Conservation (phyloP, 2,888 invertebrate species). For the Ganaspis brasiliensis region DNA sequence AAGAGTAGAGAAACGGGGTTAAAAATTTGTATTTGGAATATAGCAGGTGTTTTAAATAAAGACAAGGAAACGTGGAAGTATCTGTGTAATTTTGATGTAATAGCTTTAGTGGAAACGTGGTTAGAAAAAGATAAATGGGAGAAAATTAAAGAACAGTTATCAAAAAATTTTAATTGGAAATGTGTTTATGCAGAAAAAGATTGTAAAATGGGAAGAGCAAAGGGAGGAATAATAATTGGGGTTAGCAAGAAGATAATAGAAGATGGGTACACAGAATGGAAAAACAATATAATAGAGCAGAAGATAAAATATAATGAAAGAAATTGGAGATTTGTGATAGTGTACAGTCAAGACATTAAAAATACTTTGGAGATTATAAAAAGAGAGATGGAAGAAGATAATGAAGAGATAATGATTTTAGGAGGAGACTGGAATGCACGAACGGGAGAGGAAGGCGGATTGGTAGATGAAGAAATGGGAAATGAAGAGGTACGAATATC, state of each 20-base stretch:
- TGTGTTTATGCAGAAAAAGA: constrained; percentile 42
- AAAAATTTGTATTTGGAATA: constrained; percentile 54
- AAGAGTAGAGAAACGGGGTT: constrained; percentile 35
- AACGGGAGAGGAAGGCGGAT: constrained; percentile 46
- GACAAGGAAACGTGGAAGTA: constrained; percentile 56
- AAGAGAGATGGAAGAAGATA: neutral
- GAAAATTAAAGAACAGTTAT: constrained; percentile 36
- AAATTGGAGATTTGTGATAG: too few relatives aligned
- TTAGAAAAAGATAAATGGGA: constrained; percentile 57
- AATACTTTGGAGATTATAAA: too few relatives aligned
- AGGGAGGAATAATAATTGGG: constrained; percentile 55
- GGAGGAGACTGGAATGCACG: constrained; percentile 53
- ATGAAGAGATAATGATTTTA: constrained; percentile 34
- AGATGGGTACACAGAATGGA: too few relatives aligned
- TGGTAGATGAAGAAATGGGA: constrained; percentile 3
- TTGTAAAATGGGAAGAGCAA: constrained; percentile 54
- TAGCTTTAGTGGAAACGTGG: constrained; percentile 59
- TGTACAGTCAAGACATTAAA: too few relatives aligned
- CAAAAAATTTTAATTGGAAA: constrained; percentile 50
- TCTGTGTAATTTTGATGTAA: constrained; percentile 50
- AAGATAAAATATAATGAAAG: too few relatives aligned
- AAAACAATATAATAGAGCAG: too few relatives aligned
- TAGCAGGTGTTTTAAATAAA: constrained; percentile 56
- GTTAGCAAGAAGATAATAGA: constrained; percentile 31
- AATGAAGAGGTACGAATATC: constrained; percentile 23